Evolutionary conservation across 2,797 vertebrate genomes (phyloP).

Genomic region (Scolopax rusticola): DNA sequence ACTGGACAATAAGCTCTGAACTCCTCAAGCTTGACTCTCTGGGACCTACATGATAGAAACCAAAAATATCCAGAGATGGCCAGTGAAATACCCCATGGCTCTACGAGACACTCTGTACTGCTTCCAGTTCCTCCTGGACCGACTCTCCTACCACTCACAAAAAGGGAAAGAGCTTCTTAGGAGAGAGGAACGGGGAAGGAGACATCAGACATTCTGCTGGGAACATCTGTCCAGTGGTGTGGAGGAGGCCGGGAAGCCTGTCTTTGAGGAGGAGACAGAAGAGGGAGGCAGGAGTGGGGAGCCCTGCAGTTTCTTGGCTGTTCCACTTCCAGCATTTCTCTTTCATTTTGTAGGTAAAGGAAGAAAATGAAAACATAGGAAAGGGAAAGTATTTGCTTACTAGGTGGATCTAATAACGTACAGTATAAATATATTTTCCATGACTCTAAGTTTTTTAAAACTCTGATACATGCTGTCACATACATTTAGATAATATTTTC

Average conservation of each 20-base stretch:
- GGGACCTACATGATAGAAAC: not conserved
- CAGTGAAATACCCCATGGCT: not conserved
- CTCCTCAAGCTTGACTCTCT: not conserved
- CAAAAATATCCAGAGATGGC: not conserved
- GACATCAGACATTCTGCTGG: rapidly evolving
- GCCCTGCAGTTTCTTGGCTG: not conserved
- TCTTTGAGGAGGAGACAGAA: not conserved
- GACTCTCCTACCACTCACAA: not conserved
- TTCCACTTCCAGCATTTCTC: not conserved
- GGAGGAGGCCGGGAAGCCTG: not conserved
- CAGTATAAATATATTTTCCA: not conserved
- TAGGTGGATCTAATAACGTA: not conserved
- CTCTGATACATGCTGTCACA: not conserved
- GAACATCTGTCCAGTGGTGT: not conserved
- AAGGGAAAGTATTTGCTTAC: not conserved
- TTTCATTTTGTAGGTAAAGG: not conserved
- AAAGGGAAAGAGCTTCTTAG: not conserved
- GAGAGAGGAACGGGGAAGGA: not conserved
- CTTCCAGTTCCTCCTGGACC: not conserved
- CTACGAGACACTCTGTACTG: not conserved
- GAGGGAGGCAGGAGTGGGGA: not conserved
- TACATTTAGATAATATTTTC: not conserved
- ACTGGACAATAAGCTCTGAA: not conserved
- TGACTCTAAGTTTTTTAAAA: not conserved
- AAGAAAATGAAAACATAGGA: not conserved